A percentile compares a stretch with the other conserved stretches of the same genome.
phyloP scores from a whole-genome alignment of 2,113 vertebrate species.

The Hiodon tergisus region DNA sequence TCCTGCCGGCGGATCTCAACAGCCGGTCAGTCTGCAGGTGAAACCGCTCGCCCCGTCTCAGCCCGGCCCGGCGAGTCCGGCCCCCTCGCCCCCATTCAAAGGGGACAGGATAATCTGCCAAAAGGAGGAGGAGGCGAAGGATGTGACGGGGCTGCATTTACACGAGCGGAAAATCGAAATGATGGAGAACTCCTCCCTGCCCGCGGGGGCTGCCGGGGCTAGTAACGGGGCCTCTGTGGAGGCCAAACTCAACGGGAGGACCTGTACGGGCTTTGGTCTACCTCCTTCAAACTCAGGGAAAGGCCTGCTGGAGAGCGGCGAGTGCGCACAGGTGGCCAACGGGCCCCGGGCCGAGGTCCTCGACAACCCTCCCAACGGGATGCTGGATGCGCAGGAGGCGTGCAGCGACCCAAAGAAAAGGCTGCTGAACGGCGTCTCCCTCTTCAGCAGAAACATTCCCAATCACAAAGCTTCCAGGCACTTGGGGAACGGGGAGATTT shows the following conservation, averaged over 20 bases:
- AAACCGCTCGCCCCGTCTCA: constrained; percentile 69
- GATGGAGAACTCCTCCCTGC: constrained; percentile 94
- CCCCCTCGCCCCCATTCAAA: constrained; percentile 78
- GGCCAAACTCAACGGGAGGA: constrained; percentile 87
- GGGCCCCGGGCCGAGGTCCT: constrained; percentile 73
- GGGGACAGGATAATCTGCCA: constrained; percentile 99
- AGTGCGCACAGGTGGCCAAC: constrained; percentile 71
- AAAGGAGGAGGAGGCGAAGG: constrained; percentile 99
- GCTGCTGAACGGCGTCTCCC: constrained; percentile 87
- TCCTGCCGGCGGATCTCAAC: constrained; percentile 66
- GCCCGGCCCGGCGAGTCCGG: constrained; percentile 69
- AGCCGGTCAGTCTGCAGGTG: constrained; percentile 76
- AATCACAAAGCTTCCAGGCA: constrained; percentile 99
- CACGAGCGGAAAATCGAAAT: constrained; percentile 98
- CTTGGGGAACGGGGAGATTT: constrained; percentile 94
- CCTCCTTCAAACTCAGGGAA: constrained; percentile 99
- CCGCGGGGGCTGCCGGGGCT: constrained; percentile 76
- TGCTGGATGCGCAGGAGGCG: constrained; percentile 62
- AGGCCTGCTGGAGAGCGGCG: constrained; percentile 77
- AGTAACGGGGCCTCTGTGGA: constrained; percentile 87
- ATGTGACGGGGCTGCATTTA: constrained; percentile 92
- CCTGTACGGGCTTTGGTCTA: constrained; percentile 93
- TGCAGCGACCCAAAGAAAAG: constrained; percentile 85
- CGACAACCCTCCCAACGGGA: constrained; percentile 45
- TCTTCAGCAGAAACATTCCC: constrained; percentile 99